Evolutionary conservation across 2,888 invertebrate genomes (phyloP).

Genomic region (Brachypalpus laphriformis): DNA sequence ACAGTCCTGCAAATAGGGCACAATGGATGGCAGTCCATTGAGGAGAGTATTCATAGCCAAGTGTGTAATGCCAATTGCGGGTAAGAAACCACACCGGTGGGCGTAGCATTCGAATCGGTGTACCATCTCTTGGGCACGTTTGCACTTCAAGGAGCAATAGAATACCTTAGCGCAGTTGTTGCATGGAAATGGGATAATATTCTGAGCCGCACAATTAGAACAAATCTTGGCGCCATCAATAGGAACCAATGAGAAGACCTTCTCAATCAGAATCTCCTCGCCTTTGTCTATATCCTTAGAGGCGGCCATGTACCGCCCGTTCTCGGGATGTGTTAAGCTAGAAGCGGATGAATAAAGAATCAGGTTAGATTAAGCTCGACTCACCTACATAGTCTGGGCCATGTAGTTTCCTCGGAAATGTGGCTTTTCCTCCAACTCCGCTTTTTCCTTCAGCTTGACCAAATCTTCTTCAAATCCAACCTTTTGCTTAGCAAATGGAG

Average conservation of each 20-base stretch:
- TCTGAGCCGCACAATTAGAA: slow-evolving; percentile 88
- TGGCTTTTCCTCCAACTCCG: background rate
- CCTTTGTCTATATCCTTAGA: slow-evolving; percentile 85
- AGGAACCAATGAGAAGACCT: slow-evolving; percentile 90
- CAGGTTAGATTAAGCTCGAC: background rate
- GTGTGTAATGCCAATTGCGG: slow-evolving; percentile 90
- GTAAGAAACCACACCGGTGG: slow-evolving; percentile 85
- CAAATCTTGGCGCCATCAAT: slow-evolving; percentile 85
- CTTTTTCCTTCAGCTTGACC: background rate
- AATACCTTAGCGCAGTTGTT: slow-evolving; percentile 86
- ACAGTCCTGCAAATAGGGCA: slow-evolving; percentile 82
- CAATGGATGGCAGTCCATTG: slow-evolving; percentile 82
- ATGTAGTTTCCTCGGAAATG: background rate
- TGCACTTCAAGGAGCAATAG: slow-evolving; percentile 88
- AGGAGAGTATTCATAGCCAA: slow-evolving; percentile 89
- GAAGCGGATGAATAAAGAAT: background rate
- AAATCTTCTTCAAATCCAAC: slow-evolving; percentile 25
- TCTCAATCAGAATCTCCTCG: slow-evolving; percentile 90
- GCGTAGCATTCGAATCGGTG: slow-evolving; percentile 90
- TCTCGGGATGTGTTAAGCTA: slow-evolving; percentile 26
- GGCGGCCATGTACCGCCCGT: slow-evolving; percentile 83
- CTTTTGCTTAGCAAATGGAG: slow-evolving; percentile 4
- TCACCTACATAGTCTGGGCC: slow-evolving; percentile 42
- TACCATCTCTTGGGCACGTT: slow-evolving; percentile 83
- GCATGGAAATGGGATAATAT: slow-evolving; percentile 88